phyloP scores from a whole-genome alignment of 1,140 invertebrate genomes.

The Heliconius himera region DNA sequence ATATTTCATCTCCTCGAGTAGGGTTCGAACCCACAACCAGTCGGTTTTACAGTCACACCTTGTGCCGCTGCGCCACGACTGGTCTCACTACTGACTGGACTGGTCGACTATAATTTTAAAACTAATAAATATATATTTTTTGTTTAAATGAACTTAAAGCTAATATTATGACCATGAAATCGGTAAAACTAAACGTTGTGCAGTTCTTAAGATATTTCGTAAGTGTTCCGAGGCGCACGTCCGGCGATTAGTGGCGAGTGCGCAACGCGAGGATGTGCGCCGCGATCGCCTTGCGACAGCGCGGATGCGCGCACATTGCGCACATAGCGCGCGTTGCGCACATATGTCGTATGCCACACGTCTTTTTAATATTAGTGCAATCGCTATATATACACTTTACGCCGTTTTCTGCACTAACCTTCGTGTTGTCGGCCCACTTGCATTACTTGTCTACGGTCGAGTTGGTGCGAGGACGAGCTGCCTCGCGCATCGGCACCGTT shows the following conservation, averaged over 20 bases:
- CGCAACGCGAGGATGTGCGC: constrained; percentile 73
- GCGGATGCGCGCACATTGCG: constrained; percentile 61
- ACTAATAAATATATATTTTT: neutral
- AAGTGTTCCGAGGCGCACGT: constrained; percentile 69
- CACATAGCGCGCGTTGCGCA: constrained; percentile 60
- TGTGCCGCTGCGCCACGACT: no score
- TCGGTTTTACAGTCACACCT: no score
- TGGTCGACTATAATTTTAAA: no score
- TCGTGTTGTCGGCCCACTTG: constrained; percentile 67
- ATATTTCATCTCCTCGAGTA: no score
- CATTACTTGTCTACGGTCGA: constrained; percentile 72
- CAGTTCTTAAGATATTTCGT: constrained; percentile 49
- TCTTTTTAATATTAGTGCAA: constrained; percentile 72
- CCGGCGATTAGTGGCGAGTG: constrained; percentile 69
- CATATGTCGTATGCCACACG: constrained; percentile 46
- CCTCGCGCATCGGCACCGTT: constrained; percentile 23
- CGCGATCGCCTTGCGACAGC: constrained; percentile 71
- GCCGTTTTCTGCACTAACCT: constrained; percentile 73
- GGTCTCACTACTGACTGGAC: no score
- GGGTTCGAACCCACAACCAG: no score
- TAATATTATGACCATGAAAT: constrained; percentile 40
- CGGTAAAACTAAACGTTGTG: constrained; percentile 27
- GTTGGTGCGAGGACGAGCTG: constrained; percentile 58
- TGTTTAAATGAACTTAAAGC: neutral
- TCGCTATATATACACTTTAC: constrained; percentile 73